Base-by-base conservation (phyloP, 2,797 vertebrate genomes). In the Discoglossus pictus region DNA sequence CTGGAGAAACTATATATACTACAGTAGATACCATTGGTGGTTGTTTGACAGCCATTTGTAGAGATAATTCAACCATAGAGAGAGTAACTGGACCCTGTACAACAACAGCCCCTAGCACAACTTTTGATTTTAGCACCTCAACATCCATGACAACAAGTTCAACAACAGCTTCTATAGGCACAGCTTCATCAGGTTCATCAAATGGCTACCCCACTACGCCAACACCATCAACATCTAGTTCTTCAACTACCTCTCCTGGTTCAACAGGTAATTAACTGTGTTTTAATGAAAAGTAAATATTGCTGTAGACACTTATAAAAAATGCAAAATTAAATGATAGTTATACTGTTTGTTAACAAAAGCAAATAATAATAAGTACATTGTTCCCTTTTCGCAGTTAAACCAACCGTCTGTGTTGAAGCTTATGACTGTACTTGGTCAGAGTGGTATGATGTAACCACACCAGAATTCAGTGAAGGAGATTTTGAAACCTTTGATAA, bases 21-120 rank as follows among this genome's bases (percentile, higher is more conserved):
- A 91, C 86, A 1, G 79, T 84, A 0, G 89, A 90, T 4, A 86
- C 83, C 50, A 79, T 76, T 1, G 88, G 89, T 0, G 87, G 79
- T 74, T 91, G 89, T 62, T 7, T 91, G 12, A 66, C 42, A 1
- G 89, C 89, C 55, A 58, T 35, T 6, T 91, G 89, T 0, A 76
- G 75, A 1, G 13, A 72, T 10, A 85, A 89, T 0, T 79, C 84
- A 2, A 86, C 80, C 6, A 79, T 90, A n/a, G 4, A 10, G 20
- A 83, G 86, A 61, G 56, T 1, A 1, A 11, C 74, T 1, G 53
- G 58, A 23, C 66, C 36, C 5, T 91, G 89, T 25, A 68, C 38
- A 0, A 24, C 61, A n/a, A n/a, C 1, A 2, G 11, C 13, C 27
- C 68, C 68, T 18, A 18, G 1, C 1, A 58, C 60, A 58, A 13